Evolutionary conservation across 2,797 vertebrate species (phyloP).

Genomic region (Acrocephalus scirpaceus): DNA sequence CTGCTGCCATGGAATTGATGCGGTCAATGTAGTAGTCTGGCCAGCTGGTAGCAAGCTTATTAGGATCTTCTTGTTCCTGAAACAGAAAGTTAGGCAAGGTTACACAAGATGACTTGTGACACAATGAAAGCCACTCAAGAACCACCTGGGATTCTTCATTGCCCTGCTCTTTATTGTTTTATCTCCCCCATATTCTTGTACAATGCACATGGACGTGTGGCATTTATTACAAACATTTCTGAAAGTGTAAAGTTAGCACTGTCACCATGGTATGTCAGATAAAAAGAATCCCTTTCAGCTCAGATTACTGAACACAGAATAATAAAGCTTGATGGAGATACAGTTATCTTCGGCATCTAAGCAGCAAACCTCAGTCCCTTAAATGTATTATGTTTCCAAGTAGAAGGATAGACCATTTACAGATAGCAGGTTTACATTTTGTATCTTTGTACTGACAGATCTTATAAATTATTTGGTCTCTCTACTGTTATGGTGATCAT

Average conservation of each 20-base stretch:
- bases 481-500: not conserved
- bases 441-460: not conserved
- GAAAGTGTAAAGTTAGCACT: not conserved
- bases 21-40: slow-evolving; percentile 98
- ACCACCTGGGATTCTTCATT: not conserved
- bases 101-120: not conserved
- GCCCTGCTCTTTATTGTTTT: not conserved
- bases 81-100: slow-evolving; percentile 47
- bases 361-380: not conserved
- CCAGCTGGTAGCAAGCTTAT: slow-evolving; percentile 98
- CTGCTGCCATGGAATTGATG: slow-evolving; percentile 97
- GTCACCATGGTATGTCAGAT: not conserved
- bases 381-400: not conserved
- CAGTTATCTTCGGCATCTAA: not conserved
- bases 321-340: not conserved
- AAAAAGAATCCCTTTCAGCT: not conserved
- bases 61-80: slow-evolving; percentile 98
- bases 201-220: not conserved
- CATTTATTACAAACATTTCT: slow-evolving; percentile 15
- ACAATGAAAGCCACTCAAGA: not conserved
- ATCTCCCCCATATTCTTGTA: not conserved
- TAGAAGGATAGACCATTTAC: not conserved
- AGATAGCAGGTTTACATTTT: not conserved
- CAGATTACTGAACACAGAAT: not conserved
- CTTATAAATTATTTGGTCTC: not conserved